Evolutionary conservation across 2,888 invertebrate species (phyloP).

Genomic region (Calliscelio sp.): DNA sequence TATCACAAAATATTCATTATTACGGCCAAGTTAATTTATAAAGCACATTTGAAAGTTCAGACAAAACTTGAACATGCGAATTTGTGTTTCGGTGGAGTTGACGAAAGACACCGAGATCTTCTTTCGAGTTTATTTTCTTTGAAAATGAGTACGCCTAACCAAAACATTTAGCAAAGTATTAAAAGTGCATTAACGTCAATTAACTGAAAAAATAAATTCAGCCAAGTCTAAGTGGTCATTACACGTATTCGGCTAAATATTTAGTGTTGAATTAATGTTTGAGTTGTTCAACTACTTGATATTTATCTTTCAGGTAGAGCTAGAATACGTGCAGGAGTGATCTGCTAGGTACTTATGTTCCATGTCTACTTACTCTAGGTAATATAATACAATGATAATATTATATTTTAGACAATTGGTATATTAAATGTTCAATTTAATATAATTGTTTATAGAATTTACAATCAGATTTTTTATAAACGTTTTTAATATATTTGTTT

Average conservation of each 20-base stretch:
- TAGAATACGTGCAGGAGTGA: conserved; percentile 1
- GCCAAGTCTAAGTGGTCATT: conserved; percentile 40
- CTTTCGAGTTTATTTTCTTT: background rate
- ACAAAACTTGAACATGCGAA: no score
- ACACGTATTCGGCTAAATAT: conserved; percentile 48
- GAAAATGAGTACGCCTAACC: no score
- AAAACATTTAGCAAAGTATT: conserved; percentile 23
- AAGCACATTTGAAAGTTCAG: background rate
- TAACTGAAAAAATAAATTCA: conserved; percentile 42
- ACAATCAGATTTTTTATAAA: background rate
- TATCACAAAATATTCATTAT: background rate
- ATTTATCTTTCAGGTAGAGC: conserved; percentile 43
- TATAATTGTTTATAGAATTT: no score
- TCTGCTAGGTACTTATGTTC: background rate
- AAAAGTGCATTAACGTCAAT: conserved; percentile 38
- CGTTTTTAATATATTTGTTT: background rate
- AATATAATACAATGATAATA: conserved; percentile 18
- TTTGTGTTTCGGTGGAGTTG: no score
- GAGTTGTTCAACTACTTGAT: conserved; percentile 49
- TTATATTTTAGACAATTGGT: background rate
- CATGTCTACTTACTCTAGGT: conserved; percentile 7
- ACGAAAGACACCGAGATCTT: no score
- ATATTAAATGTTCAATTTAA: no score
- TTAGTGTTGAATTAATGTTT: conserved; percentile 42
- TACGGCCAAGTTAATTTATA: background rate